Conservation (phyloP, 35 echinoderm and acorn worm species). For the Ophiothrix spiculata region DNA sequence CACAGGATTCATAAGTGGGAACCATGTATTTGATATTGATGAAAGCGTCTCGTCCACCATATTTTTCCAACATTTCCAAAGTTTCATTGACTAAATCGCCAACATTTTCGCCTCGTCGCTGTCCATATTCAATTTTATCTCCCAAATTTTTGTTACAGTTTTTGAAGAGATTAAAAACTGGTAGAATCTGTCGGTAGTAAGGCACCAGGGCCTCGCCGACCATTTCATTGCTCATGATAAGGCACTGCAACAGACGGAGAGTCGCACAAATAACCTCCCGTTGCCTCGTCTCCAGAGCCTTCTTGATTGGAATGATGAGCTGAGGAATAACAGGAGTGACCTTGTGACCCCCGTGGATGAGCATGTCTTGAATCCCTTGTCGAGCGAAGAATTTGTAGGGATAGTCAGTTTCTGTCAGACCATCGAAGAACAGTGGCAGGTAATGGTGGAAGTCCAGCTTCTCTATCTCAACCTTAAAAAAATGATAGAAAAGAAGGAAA, state of each 20-base stretch:
- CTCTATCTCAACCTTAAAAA: slow-evolving; percentile 80
- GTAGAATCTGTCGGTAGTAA: slow-evolving; percentile 90
- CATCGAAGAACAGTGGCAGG: slow-evolving; percentile 88
- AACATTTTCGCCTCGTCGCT: slow-evolving; percentile 72
- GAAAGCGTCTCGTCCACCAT: slow-evolving; percentile 81
- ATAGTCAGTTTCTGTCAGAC: slow-evolving; percentile 71
- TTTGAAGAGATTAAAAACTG: slow-evolving; percentile 85
- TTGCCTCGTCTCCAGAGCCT: slow-evolving; percentile 42
- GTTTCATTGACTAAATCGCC: slow-evolving; percentile 80
- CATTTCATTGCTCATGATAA: slow-evolving; percentile 18
- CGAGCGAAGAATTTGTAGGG: slow-evolving; percentile 92
- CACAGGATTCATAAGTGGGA: slow-evolving; percentile 88
- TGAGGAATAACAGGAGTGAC: slow-evolving; percentile 85
- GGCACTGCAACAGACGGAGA: background rate
- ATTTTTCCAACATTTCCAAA: slow-evolving; percentile 71
- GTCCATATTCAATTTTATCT: slow-evolving; percentile 87
- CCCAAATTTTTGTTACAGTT: slow-evolving; percentile 89
- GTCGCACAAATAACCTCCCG: background rate
- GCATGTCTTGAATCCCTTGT: slow-evolving; percentile 89
- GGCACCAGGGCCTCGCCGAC: slow-evolving; percentile 82
- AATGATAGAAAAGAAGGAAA: background rate
- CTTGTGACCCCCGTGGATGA: slow-evolving; percentile 81
- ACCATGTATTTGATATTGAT: slow-evolving; percentile 98
- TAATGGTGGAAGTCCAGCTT: slow-evolving; percentile 96
- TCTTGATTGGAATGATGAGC: slow-evolving; percentile 91